Base-by-base conservation (phyloP, 2,888 invertebrate species). In the Caenorhabditis macrosperma region DNA sequence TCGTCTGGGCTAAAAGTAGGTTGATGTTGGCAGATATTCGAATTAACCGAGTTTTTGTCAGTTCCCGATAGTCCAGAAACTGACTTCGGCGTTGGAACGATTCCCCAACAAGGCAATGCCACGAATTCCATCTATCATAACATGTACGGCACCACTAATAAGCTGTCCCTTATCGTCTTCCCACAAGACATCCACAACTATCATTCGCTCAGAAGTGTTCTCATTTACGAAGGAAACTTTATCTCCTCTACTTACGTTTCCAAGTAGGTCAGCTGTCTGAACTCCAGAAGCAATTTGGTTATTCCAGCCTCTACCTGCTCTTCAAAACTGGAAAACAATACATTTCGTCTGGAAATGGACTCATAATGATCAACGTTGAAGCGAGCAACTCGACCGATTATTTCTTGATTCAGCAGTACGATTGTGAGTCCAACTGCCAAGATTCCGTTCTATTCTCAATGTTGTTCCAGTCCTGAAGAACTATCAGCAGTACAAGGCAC, bases 1-100 rank as follows among this genome's bases (percentile, higher is more conserved):
- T 69, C 12, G 30, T 28, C 1, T 69, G 69, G 69, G 6, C 12
- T 1, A 28, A 38, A n/a, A 15, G 69, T 69, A 24, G 61, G 66
- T 26, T n/a, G n/a, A n/a, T n/a, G n/a, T n/a, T n/a, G n/a, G n/a
- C n/a, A n/a, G n/a, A n/a, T n/a, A n/a, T n/a, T n/a, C n/a, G n/a
- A n/a, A n/a, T n/a, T n/a, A n/a, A 6, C 38, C 17, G 20, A 2
- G n/a, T 15, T 22, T 6, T 10, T 26, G 28, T 17, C 15, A 9
- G 22, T 59, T 59, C 41, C 26, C 28, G 7, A 12, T 9, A 6
- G 2, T 5, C 0, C 22, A 1, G 2, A n/a, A 17, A 6, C 10
- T 44, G 9, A 6, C 2, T n/a, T 44, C 44, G 61, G 60, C 9
- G n/a, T 20, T 15, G 20, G 12, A 46, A 33, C 24, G 12, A 48